Conservation (phyloP, 2,113 vertebrate genomes). For the Anguilla japonica region DNA sequence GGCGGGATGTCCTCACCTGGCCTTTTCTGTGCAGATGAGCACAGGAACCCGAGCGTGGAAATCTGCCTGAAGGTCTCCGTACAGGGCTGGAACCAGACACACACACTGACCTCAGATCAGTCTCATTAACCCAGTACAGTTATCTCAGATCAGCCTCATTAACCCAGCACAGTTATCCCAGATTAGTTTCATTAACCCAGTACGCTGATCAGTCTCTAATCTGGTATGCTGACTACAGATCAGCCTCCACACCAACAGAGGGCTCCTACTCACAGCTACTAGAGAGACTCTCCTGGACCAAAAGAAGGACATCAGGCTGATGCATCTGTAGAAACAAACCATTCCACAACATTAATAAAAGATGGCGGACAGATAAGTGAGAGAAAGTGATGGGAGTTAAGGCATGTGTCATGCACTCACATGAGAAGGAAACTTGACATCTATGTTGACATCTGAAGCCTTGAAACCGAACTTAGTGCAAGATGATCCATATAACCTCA, state of each 20-base stretch:
- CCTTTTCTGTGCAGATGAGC: conserved; percentile 88
- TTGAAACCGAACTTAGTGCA: conserved; percentile 88
- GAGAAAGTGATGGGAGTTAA: background rate
- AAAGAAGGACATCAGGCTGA: conserved; percentile 90
- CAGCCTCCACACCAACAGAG: background rate
- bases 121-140: background rate
- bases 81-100: conserved; percentile 70
- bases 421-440: conserved; percentile 82
- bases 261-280: conserved; percentile 77
- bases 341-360: conserved; percentile 47
- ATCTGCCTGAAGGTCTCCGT: conserved; percentile 84
- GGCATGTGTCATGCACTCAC: conserved; percentile 67
- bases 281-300: conserved; percentile 85
- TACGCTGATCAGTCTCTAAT: too few species aligned
- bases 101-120: conserved; percentile 22
- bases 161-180: background rate
- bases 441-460: conserved; percentile 90
- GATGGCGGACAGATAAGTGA: conserved; percentile 23
- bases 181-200: background rate
- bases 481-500: conserved; percentile 93
- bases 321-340: conserved; percentile 82
- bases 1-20: conserved; percentile 68
- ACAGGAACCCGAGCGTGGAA: conserved; percentile 90
- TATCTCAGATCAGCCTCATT: background rate
- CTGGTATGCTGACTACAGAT: background rate